Conservation (phyloP, 2,113 vertebrate genomes). For the Panthera tigris region DNA sequence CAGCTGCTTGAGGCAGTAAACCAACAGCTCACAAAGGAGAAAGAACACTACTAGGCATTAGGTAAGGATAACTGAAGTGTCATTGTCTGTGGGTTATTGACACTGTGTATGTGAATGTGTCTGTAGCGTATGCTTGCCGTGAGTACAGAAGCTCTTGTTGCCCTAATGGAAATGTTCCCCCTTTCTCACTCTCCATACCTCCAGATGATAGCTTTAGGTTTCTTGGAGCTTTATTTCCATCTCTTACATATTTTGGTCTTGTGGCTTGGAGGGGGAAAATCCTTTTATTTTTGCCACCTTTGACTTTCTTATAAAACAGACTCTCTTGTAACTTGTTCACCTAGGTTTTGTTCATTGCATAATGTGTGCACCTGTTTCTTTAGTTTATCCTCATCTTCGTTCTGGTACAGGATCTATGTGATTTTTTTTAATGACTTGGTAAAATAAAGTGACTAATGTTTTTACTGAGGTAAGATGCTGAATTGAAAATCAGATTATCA, state of each 20-base stretch:
- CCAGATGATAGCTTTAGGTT: not conserved
- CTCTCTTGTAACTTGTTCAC: not conserved
- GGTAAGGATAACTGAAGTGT: constrained; percentile 70
- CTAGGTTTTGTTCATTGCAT: not conserved
- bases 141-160: not conserved
- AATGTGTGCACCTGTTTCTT: not conserved
- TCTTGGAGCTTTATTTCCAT: not conserved
- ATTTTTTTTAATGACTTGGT: not conserved
- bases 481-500: constrained; percentile 21
- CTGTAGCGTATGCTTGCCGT: not conserved
- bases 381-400: constrained; percentile 29
- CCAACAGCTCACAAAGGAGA: constrained; percentile 91
- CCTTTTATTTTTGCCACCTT: not conserved
- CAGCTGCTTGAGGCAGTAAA: constrained; percentile 92
- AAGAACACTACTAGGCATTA: constrained; percentile 83
- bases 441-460: not conserved
- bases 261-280: not conserved
- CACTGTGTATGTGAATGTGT: not conserved
- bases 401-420: not conserved
- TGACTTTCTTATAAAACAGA: not conserved
- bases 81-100: not conserved
- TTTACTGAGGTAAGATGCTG: not conserved
- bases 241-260: not conserved
- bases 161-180: not conserved
- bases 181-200: not conserved